phyloP scores from a whole-genome alignment of 2,797 vertebrate genomes.

The Rhinichthys osculus region DNA sequence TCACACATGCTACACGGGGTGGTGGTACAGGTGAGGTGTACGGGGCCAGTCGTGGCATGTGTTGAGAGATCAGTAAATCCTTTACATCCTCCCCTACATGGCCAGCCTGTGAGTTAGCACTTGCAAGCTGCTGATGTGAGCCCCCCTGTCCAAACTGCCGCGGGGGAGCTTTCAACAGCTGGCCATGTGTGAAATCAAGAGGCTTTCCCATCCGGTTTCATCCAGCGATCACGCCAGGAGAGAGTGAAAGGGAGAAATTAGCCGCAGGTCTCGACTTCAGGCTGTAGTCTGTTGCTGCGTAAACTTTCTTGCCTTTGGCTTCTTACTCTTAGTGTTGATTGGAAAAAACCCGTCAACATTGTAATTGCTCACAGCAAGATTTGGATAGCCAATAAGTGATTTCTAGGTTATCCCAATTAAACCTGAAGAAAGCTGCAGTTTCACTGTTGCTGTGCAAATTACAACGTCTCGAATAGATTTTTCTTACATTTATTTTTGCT shows the following conservation, averaged over 20 bases:
- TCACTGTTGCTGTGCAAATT: conserved; percentile 40
- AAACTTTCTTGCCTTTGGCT: conserved; percentile 28
- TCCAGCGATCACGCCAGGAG: conserved; percentile 34
- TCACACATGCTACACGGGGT: background rate
- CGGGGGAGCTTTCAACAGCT: conserved; percentile 42
- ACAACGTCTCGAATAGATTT: background rate
- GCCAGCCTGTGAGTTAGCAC: background rate
- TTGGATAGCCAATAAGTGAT: conserved; percentile 51
- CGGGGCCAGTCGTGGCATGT: background rate
- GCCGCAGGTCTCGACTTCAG: conserved; percentile 35
- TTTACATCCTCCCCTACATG: background rate
- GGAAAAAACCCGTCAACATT: conserved; percentile 56
- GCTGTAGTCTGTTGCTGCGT: conserved; percentile 22
- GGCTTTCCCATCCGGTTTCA: conserved; percentile 49
- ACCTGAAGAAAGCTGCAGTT: conserved; percentile 52
- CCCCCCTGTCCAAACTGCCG: background rate
- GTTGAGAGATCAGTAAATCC: conserved; percentile 1
- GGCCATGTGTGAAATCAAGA: conserved; percentile 59
- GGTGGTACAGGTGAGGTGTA: background rate
- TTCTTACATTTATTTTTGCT: background rate
- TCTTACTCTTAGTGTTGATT: conserved; percentile 51
- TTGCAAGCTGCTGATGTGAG: conserved; percentile 13
- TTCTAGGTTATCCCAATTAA: conserved; percentile 29
- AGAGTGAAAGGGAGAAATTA: conserved; percentile 46
- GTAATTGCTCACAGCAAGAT: conserved; percentile 55